A percentile compares a stretch with the other conserved stretches of the same genome.
These are phyloP conservation scores for Mythimna albipuncta DNA, from an alignment of 2,888 invertebrate genomes.

Conservation along the genomic window DNA sequence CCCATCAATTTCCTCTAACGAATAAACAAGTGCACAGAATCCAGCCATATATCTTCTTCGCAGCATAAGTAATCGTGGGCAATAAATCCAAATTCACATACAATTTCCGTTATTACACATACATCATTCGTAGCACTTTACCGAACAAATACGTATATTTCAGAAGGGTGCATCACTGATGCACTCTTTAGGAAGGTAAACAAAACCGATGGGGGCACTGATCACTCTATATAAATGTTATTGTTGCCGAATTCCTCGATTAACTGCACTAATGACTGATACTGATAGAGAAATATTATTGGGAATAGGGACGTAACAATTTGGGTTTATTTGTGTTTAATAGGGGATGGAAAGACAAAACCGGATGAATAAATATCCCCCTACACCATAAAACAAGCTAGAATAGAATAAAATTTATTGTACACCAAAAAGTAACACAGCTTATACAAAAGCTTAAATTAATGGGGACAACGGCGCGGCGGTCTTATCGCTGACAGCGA, in stretches of 20 bases:
- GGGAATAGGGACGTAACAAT: constrained; percentile 8
- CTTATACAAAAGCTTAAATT: too few species aligned
- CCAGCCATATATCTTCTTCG: constrained; percentile 46
- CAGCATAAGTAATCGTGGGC: constrained; percentile 54
- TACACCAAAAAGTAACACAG: too few species aligned
- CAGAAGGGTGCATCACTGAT: constrained; percentile 86
- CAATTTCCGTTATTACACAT: constrained; percentile 79
- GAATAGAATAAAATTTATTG: too few species aligned
- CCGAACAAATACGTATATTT: constrained; percentile 75
- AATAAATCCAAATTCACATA: constrained; percentile 83
- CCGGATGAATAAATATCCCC: too few species aligned
- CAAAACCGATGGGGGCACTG: constrained; percentile 72
- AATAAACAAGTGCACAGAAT: constrained; percentile 50
- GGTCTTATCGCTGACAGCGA: too few species aligned
- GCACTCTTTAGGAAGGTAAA: constrained; percentile 72
- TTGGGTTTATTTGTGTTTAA: constrained; percentile 11
- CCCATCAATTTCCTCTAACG: constrained; percentile 23
- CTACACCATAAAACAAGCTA: too few species aligned
- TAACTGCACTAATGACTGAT: constrained; percentile 68
- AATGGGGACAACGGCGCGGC: too few species aligned
- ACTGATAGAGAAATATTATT: constrained; percentile 61
- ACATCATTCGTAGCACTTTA: constrained; percentile 78
- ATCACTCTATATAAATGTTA: constrained; percentile 75
- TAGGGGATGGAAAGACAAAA: background rate
- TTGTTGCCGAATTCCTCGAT: constrained; percentile 66